phyloP scores from a whole-genome alignment of 2,113 vertebrate genomes.

The Anolis carolinensis region DNA sequence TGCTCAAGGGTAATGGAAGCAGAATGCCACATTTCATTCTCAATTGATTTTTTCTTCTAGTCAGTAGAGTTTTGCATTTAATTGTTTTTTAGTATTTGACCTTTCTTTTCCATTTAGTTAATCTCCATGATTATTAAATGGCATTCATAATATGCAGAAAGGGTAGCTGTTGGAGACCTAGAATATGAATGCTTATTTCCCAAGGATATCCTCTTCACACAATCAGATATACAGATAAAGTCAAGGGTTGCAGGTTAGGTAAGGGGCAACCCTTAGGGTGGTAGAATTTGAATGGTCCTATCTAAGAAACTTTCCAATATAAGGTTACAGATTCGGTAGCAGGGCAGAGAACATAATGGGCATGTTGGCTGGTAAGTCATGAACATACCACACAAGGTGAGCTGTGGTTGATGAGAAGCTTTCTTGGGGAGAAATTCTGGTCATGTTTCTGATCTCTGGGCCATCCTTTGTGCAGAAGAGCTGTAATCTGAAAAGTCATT shows the following conservation, averaged over 20 bases:
- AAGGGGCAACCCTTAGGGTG: neutral
- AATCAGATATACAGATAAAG: slow-evolving; percentile 25
- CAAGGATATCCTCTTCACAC: slow-evolving; percentile 28
- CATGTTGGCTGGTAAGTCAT: neutral
- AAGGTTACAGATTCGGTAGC: neutral
- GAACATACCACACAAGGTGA: neutral
- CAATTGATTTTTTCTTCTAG: slow-evolving; percentile 64
- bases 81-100: slow-evolving; percentile 69
- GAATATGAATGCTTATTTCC: slow-evolving; percentile 51
- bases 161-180: slow-evolving; percentile 29
- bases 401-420: neutral
- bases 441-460: slow-evolving; percentile 5
- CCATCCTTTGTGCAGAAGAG: neutral
- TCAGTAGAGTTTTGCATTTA: slow-evolving; percentile 59
- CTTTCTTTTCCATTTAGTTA: slow-evolving; percentile 67
- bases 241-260: neutral
- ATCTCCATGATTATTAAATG: slow-evolving; percentile 65
- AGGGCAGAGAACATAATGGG: neutral
- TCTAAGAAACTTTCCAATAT: slow-evolving; percentile 22
- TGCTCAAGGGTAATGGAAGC: slow-evolving; percentile 50
- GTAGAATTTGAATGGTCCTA: slow-evolving; percentile 22
- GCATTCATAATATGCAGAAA: slow-evolving; percentile 57
- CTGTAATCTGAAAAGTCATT: slow-evolving; percentile 18
- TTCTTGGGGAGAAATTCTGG: neutral
- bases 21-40: slow-evolving; percentile 70